These are phyloP conservation scores for Magallana ariakensis DNA, from an alignment of 1,140 invertebrate species.

Conservation along the genomic window DNA sequence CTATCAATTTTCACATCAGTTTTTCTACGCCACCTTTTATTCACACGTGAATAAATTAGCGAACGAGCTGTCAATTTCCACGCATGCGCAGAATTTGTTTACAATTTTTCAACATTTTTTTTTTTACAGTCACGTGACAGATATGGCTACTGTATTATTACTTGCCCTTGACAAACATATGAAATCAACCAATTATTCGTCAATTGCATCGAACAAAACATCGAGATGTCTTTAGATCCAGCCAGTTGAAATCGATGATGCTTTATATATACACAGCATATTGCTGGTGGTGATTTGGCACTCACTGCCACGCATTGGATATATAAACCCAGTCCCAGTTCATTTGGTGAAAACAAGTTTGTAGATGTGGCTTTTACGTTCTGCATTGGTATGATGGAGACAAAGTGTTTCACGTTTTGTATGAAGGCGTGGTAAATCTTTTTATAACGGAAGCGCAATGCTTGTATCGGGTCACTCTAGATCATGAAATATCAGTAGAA, in stretches of 20 bases:
- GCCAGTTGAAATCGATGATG: not conserved
- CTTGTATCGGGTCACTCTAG: no score
- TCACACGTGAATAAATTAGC: not conserved
- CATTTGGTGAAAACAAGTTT: conserved; percentile 2
- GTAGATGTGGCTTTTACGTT: not conserved
- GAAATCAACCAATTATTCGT: not conserved
- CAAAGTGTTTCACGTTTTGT: no score
- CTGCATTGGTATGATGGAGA: no score
- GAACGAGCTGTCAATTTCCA: not conserved
- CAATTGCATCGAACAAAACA: not conserved
- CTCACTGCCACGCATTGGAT: not conserved
- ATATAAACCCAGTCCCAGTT: not conserved
- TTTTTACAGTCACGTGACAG: conserved; percentile 8
- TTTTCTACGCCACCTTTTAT: no score
- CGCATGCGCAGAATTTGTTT: conserved; percentile 32
- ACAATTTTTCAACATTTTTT: conserved; percentile 19
- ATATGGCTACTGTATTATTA: conserved; percentile 31
- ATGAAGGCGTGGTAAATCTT: no score
- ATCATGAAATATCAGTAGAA: no score
- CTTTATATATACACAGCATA: not conserved
- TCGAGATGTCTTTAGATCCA: not conserved
- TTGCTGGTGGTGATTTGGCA: not conserved
- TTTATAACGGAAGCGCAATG: no score
- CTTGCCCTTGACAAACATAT: conserved; percentile 31
- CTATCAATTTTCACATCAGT: no score